phyloP scores from a whole-genome alignment of 1,140 invertebrate species.

The Drosophila elegans region DNA sequence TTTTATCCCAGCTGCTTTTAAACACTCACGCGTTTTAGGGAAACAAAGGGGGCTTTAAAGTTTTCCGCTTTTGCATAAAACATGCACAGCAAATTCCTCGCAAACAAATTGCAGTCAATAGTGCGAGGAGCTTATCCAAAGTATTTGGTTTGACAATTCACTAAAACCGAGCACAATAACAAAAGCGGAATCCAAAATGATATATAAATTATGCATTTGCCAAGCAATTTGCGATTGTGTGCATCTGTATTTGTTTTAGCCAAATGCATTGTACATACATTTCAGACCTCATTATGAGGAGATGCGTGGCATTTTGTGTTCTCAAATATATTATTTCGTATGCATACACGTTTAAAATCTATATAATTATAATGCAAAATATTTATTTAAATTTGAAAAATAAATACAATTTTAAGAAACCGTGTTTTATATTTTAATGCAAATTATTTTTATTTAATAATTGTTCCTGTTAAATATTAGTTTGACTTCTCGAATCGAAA shows the following conservation, averaged over 20 bases:
- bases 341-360: background rate
- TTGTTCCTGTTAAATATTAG: too few species aligned
- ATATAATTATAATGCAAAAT: background rate
- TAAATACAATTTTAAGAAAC: too few species aligned
- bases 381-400: too few species aligned
- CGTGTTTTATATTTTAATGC: too few species aligned
- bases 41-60: conserved; percentile 37
- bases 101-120: conserved; percentile 60
- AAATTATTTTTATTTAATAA: too few species aligned
- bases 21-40: conserved; percentile 17
- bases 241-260: conserved; percentile 28
- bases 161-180: conserved; percentile 48
- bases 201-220: conserved; percentile 71
- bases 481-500: too few species aligned
- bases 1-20: conserved; percentile 51
- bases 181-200: conserved; percentile 60
- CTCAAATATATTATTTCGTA: background rate
- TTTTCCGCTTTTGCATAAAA: conserved; percentile 68
- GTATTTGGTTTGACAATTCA: conserved; percentile 70
- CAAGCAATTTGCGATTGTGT: conserved; percentile 34
- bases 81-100: conserved; percentile 68
- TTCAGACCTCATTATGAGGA: conserved; percentile 16
- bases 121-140: conserved; percentile 63
- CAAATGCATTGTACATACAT: conserved; percentile 25
- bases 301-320: background rate